Evolutionary conservation across 2,888 invertebrate species (phyloP), one percentile per base, ranked within the genome.

Genomic region (Graphium colonna): DNA sequence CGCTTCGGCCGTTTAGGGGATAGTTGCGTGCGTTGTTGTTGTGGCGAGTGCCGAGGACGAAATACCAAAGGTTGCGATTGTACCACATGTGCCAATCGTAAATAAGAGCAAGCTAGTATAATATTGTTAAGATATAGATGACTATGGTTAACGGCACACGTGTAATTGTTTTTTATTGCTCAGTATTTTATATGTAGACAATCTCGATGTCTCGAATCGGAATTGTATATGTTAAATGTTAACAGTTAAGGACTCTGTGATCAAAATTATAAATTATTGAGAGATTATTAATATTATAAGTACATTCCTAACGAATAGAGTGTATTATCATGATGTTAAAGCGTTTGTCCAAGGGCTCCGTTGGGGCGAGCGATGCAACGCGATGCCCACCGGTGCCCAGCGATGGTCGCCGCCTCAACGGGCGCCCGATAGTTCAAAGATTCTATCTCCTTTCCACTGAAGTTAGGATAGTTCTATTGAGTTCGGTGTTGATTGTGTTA

Each of bases 181-280:
- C 87, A 87, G 83, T 87, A 87, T 88, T 87, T 86, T 85, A 86
- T 85, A 77, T 73, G 74, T 77, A 76, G 82, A 78, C 73, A 76
- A 76, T 71, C 61, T 71, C 67, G 62, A 72, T 68, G 77, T 76
- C 77, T 71, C 75, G 74, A 80, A 79, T 82, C 77, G 84, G 83
- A 84, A 83, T 87, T 87, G 86, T 88, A 84, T 83, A 85, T 78
- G 86, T 88, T 87, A 83, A 81, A 76, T 21, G 74, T 86, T 87
- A 84, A 88, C 85, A 87, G 85, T 87, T 83, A 88, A 87, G 84
- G 73, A 81, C 79, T 86, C 88, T 89, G 89, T 89, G 88, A 89
- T 89, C 85, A 82, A 88, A 88, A 88, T 89, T 89, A 88, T 88
- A 85, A 87, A 89, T 84, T 88, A 88, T 86, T 87, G 85, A 89